Evolutionary conservation across 2,888 invertebrate species (phyloP).

Genomic region (Trachelus stipa): DNA sequence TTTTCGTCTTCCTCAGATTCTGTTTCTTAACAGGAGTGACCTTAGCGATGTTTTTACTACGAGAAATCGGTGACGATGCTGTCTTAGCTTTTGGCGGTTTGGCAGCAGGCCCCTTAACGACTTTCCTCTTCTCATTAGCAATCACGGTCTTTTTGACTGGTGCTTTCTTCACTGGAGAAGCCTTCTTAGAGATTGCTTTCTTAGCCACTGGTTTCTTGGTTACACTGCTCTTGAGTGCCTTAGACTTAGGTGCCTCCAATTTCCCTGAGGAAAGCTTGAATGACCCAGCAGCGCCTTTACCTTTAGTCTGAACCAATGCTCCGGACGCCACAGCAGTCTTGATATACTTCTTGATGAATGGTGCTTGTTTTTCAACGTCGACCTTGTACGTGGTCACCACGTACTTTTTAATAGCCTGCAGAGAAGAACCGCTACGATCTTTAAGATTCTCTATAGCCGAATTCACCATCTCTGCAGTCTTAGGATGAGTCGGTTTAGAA

Average conservation of each 20-base stretch:
- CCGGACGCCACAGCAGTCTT: slow-evolving; percentile 18
- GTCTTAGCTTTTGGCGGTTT: slow-evolving; percentile 5
- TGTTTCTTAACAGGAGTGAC: background rate
- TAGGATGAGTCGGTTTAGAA: slow-evolving; percentile 70
- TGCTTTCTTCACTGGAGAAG: slow-evolving; percentile 12
- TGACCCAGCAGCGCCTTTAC: slow-evolving; percentile 13
- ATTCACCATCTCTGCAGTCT: slow-evolving; percentile 41
- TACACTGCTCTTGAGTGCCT: slow-evolving; percentile 18
- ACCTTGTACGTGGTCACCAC: slow-evolving; percentile 70
- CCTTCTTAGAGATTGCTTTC: background rate
- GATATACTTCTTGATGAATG: slow-evolving; percentile 18
- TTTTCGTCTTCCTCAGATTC: slow-evolving; percentile 6
- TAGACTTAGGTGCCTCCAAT: slow-evolving; percentile 33
- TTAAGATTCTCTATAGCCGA: slow-evolving; percentile 35
- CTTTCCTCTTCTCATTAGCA: slow-evolving; percentile 2
- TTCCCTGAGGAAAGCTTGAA: slow-evolving; percentile 31
- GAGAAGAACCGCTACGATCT: slow-evolving; percentile 61
- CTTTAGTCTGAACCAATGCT: slow-evolving; percentile 16
- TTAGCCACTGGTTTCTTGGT: background rate
- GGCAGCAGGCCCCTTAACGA: slow-evolving; percentile 11
- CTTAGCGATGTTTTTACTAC: background rate
- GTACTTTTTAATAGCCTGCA: slow-evolving; percentile 67
- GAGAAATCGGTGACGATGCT: background rate
- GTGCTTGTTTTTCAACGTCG: slow-evolving; percentile 47
- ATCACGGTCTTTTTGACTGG: slow-evolving; percentile 5